A percentile compares a stretch with the other conserved stretches of the same genome.
These are phyloP conservation scores for Lochmaea crataegi DNA, from an alignment of 2,888 invertebrate species.

Conservation along the genomic window DNA sequence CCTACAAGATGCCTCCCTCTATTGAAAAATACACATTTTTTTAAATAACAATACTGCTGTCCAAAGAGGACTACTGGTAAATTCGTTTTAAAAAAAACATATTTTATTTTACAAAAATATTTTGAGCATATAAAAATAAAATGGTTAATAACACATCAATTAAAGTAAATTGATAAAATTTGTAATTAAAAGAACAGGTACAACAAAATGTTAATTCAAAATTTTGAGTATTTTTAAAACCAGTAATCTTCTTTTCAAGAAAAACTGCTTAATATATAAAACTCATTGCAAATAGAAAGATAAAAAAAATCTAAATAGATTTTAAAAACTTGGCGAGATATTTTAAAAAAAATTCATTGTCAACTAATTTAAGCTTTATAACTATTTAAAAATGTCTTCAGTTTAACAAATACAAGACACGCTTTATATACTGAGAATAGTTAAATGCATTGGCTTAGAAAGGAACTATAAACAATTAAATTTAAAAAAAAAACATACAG, in stretches of 20 bases:
- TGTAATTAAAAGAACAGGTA: not conserved
- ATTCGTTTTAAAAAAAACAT: not conserved
- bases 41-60: conserved; percentile 18
- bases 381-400: too few species aligned
- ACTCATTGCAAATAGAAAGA: conserved; percentile 23
- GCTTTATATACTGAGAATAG: too few species aligned
- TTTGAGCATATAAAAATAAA: not conserved
- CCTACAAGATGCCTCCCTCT: conserved; percentile 2
- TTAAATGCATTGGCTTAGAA: too few species aligned
- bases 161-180: too few species aligned
- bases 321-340: conserved; percentile 21
- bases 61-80: conserved; percentile 23
- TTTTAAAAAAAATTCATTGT: conserved; percentile 5
- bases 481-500: too few species aligned
- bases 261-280: conserved; percentile 22
- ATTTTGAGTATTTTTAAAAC: conserved; percentile 27
- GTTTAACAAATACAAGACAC: too few species aligned
- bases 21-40: not conserved
- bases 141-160: too few species aligned
- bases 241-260: conserved; percentile 25
- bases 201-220: not conserved
- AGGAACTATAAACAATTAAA: too few species aligned
- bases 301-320: conserved; percentile 17
- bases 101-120: not conserved
- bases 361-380: not conserved